Base-by-base conservation (phyloP, 2,888 invertebrate genomes). In the Calliopum simillimum region DNA sequence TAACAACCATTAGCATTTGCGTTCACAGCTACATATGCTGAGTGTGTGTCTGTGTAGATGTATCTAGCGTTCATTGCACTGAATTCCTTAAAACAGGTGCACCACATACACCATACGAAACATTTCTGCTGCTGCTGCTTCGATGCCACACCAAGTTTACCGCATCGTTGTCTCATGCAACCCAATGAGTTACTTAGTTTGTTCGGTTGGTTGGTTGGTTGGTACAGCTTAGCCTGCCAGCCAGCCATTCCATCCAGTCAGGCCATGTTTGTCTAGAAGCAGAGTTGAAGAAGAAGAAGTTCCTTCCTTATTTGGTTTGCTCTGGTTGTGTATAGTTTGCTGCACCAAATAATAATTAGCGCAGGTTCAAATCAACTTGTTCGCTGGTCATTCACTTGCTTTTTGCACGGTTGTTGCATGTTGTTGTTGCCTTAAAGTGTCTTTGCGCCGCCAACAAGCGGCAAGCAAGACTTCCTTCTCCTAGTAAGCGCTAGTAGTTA, bases 301-400 rank as follows among this genome's bases (percentile, higher is more conserved):
- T 67, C 49, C 67, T 51, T 81, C 82, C 82, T 82, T 80, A 80
- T 80, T 80, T 82, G 82, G 82, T 77, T 81, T 41, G 76, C 78
- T 80, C 79, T 80, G 80, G 81, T 80, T 81, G 81, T 59, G 44
- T 74, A 68, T n/a, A n/a, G n/a, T 66, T 19, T 56, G 55, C 75
- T 78, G 79, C 79, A 79, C 80, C 82, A 82, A 80, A 80, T 82
- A 82, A 80, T 80, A 80, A 80, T 80, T 80, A 80, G 80, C 81
- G 79, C 82, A 82, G 81, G 82, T 81, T 81, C 71, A 71, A 62
- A 74, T 73, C 72, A 51, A 8, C 43, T 41, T 46, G 19, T 61
- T 21, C 25, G 59, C 58, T 72, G 76, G 75, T 76, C 70, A 71
- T 71, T 71, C 68, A 71, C 70, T 59, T 47, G 56, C 47, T 14